These are phyloP conservation scores for Acrocera orbiculus DNA, from an alignment of 2,888 invertebrate genomes.

Conservation along the genomic window DNA sequence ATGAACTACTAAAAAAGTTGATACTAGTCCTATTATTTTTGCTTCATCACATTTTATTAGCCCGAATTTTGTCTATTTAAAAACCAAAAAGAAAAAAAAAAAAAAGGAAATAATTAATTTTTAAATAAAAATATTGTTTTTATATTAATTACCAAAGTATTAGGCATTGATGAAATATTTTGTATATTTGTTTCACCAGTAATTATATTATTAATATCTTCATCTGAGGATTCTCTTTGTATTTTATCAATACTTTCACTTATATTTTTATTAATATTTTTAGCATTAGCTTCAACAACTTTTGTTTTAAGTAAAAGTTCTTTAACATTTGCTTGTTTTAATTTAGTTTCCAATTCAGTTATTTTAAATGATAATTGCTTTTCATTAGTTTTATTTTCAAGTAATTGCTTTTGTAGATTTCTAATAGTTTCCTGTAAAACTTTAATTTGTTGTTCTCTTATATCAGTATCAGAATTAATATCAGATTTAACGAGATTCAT, in stretches of 20 bases:
- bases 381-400: conserved; percentile 28
- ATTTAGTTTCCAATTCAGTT: conserved; percentile 24
- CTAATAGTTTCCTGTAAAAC: conserved; percentile 32
- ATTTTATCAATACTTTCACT: too few species aligned
- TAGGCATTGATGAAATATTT: not conserved
- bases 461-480: conserved; percentile 56
- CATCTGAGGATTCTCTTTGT: too few species aligned
- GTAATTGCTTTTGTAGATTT: conserved; percentile 29
- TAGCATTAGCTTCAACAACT: conserved; percentile 20
- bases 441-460: conserved; percentile 72
- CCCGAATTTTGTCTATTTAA: conserved; percentile 4
- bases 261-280: too few species aligned
- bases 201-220: too few species aligned
- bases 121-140: not conserved
- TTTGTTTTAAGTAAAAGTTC: conserved; percentile 30
- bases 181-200: not conserved
- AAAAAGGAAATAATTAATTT: not conserved
- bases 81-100: conserved; percentile 2
- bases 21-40: conserved; percentile 66
- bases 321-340: conserved; percentile 29
- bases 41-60: conserved; percentile 35
- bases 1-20: conserved; percentile 74
- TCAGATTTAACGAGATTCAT: conserved; percentile 74
- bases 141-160: not conserved
- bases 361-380: conserved; percentile 25